These are phyloP conservation scores for Eretmocerus hayati DNA, from an alignment of 2,888 invertebrate species.

Conservation along the genomic window DNA sequence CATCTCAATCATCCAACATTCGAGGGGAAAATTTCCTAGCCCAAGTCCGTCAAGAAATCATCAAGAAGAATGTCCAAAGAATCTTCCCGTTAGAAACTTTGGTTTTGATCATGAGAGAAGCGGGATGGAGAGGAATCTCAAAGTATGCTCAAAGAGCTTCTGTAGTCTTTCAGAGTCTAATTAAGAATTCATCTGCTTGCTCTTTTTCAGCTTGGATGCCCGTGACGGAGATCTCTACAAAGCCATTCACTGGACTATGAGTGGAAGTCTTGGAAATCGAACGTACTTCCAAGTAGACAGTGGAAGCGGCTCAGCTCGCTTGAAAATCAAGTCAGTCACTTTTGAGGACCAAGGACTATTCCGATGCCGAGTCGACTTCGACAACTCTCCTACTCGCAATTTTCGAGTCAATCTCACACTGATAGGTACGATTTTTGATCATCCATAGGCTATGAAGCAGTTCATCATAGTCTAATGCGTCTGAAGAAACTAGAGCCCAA, in stretches of 20 bases:
- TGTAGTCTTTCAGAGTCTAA: conserved; percentile 10
- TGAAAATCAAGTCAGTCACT: conserved; percentile 67
- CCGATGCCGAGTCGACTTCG: conserved; percentile 82
- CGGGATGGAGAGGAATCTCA: too few relatives aligned
- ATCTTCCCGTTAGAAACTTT: too few relatives aligned
- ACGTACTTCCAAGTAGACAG: conserved; percentile 69
- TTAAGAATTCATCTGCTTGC: conserved; percentile 14
- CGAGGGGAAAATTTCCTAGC: too few relatives aligned
- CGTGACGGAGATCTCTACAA: conserved; percentile 60
- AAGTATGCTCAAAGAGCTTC: background rate
- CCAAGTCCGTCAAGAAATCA: too few relatives aligned
- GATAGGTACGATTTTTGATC: too few relatives aligned
- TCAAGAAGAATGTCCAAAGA: too few relatives aligned
- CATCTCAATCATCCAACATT: too few relatives aligned
- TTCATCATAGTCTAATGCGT: too few relatives aligned
- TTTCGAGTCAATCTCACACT: conserved; percentile 79
- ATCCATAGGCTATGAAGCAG: too few relatives aligned
- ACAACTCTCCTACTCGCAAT: conserved; percentile 81
- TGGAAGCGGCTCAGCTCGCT: conserved; percentile 54
- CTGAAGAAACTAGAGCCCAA: too few relatives aligned
- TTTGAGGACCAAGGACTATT: conserved; percentile 75
- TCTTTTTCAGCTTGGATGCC: conserved; percentile 64
- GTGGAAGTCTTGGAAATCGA: conserved; percentile 68
- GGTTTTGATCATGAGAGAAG: too few relatives aligned
- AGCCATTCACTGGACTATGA: conserved; percentile 69